Evolutionary conservation across 2,888 invertebrate species (phyloP).

Genomic region (Limenitis arthemis): DNA sequence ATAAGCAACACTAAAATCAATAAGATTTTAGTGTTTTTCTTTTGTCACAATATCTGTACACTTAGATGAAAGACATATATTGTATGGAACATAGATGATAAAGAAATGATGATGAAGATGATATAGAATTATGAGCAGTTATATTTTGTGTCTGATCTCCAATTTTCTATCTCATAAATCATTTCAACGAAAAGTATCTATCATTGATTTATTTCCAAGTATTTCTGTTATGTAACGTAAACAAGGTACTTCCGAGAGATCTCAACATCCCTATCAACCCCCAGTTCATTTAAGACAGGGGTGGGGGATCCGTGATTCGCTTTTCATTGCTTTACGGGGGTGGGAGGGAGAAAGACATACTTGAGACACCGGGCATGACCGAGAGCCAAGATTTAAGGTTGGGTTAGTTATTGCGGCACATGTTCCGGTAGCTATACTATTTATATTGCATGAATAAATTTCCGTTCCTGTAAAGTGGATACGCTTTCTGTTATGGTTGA

Average conservation of each 20-base stretch:
- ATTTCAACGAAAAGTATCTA: constrained; percentile 2
- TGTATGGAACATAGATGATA: too few relatives aligned
- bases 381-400: constrained; percentile 45
- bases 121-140: too few relatives aligned
- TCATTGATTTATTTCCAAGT: constrained; percentile 20
- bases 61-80: too few relatives aligned
- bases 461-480: not conserved
- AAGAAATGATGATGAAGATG: too few relatives aligned
- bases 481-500: not conserved
- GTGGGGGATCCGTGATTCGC: constrained; percentile 63
- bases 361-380: constrained; percentile 38
- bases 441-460: constrained; percentile 20
- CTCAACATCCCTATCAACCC: constrained; percentile 35
- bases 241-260: constrained; percentile 24
- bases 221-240: constrained; percentile 28
- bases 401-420: constrained; percentile 41
- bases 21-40: too few relatives aligned
- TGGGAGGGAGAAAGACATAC: constrained; percentile 40
- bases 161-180: not conserved
- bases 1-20: too few relatives aligned
- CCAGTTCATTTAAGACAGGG: constrained; percentile 66
- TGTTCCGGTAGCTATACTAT: constrained; percentile 17
- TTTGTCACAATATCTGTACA: too few relatives aligned
- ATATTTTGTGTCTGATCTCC: too few relatives aligned
- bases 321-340: constrained; percentile 63